These are phyloP conservation scores for Pantherophis guttatus DNA, from an alignment of 2,113 vertebrate species.

Conservation along the genomic window DNA sequence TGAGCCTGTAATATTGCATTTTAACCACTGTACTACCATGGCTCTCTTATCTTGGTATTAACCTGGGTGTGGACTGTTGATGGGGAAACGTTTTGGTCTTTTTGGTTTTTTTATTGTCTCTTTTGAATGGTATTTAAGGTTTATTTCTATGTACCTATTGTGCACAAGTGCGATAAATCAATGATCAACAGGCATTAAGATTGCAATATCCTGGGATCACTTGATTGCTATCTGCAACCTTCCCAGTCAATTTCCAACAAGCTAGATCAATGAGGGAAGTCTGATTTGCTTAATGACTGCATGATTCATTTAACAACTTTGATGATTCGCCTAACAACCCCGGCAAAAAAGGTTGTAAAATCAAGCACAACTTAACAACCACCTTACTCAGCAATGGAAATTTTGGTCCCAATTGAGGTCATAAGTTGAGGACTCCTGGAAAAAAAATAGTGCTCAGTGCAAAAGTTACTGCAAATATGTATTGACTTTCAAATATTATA, in stretches of 20 bases:
- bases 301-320: too few relatives aligned
- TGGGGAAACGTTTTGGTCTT: background rate
- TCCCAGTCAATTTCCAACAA: background rate
- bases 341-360: background rate
- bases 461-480: background rate
- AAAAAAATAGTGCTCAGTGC: background rate
- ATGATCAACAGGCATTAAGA: background rate
- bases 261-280: background rate
- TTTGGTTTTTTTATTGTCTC: background rate
- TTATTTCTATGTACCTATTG: background rate
- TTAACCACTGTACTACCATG: too few relatives aligned
- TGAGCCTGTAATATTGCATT: too few relatives aligned
- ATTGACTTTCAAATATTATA: background rate
- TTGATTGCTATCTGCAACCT: background rate
- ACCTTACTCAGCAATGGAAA: background rate
- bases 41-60: background rate
- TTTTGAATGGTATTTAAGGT: background rate
- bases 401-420: background rate
- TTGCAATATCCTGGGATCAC: background rate
- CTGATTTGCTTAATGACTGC: background rate
- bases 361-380: background rate
- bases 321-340: background rate
- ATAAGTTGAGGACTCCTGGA: background rate
- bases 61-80: background rate
- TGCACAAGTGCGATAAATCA: background rate